Percentiles rank a stretch among this genome's conserved stretches.
These are phyloP conservation scores for Atta cephalotes DNA, from an alignment of 1,140 invertebrate genomes.

Conservation along the genomic window DNA sequence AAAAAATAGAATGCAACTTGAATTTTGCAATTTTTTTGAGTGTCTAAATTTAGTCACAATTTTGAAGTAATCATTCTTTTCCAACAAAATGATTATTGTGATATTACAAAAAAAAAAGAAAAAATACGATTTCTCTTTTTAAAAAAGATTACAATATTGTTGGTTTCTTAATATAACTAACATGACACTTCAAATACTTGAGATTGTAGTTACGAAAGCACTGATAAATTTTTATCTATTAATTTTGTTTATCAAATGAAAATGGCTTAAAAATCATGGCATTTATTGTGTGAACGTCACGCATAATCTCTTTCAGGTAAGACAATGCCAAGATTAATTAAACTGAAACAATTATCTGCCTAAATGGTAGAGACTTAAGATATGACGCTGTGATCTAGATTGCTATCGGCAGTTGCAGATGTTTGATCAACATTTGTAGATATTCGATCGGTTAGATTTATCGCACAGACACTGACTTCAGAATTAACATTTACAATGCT, in stretches of 20 bases:
- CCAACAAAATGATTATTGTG: background rate
- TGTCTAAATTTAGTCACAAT: constrained; percentile 17
- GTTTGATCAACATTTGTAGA: background rate
- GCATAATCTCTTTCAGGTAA: background rate
- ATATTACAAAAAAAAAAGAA: background rate
- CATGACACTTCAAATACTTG: constrained; percentile 1
- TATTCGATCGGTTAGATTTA: background rate
- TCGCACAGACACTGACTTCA: constrained; percentile 34
- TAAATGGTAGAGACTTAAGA: constrained; percentile 26
- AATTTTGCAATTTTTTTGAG: background rate
- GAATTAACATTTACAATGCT: constrained; percentile 46
- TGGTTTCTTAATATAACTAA: background rate
- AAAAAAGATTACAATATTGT: background rate
- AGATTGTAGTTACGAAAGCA: background rate
- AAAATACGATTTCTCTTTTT: background rate
- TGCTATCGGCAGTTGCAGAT: background rate
- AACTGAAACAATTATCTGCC: background rate
- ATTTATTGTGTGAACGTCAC: background rate
- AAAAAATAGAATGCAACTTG: background rate
- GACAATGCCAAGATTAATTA: background rate
- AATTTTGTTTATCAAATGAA: background rate
- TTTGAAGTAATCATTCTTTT: background rate
- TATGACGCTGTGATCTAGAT: background rate
- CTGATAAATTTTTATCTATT: background rate
- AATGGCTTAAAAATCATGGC: background rate